phyloP scores from a whole-genome alignment of 2,888 invertebrate species.

The Corbicula japonica region DNA sequence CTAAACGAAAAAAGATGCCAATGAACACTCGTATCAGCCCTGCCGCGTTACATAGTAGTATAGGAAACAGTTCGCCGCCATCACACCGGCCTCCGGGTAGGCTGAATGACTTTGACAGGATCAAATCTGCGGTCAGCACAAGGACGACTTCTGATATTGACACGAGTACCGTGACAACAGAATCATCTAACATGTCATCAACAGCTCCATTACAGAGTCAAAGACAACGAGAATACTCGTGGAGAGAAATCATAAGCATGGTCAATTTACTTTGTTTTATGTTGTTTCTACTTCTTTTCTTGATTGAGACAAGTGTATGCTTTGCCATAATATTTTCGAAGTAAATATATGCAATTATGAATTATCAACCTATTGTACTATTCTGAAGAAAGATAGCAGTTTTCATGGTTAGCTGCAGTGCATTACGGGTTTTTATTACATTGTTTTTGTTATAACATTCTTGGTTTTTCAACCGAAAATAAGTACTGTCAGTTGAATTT shows the following conservation, averaged over 20 bases:
- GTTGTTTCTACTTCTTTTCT: background rate
- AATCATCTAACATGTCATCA: slow-evolving; percentile 1
- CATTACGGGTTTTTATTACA: no score
- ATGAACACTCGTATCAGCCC: slow-evolving; percentile 27
- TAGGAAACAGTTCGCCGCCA: no score
- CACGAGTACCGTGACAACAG: slow-evolving; percentile 1
- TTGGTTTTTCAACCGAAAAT: no score
- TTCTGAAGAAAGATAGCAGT: no score
- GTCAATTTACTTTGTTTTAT: slow-evolving; percentile 16
- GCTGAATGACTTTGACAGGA: slow-evolving; percentile 13
- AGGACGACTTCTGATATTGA: slow-evolving; percentile 13
- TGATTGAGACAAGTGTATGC: background rate
- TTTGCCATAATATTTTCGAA: no score
- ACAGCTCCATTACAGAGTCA: background rate
- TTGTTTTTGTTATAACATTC: no score
- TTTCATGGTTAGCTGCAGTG: no score
- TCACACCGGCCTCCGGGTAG: background rate
- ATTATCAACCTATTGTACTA: no score
- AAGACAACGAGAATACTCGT: background rate
- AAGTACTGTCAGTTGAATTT: no score
- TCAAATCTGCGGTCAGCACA: slow-evolving; percentile 20
- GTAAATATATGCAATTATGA: no score
- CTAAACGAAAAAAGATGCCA: background rate
- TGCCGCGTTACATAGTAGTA: background rate
- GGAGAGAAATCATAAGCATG: slow-evolving; percentile 23